Base-by-base conservation (phyloP, 2,888 invertebrate species). In the Dioctria linearis region DNA sequence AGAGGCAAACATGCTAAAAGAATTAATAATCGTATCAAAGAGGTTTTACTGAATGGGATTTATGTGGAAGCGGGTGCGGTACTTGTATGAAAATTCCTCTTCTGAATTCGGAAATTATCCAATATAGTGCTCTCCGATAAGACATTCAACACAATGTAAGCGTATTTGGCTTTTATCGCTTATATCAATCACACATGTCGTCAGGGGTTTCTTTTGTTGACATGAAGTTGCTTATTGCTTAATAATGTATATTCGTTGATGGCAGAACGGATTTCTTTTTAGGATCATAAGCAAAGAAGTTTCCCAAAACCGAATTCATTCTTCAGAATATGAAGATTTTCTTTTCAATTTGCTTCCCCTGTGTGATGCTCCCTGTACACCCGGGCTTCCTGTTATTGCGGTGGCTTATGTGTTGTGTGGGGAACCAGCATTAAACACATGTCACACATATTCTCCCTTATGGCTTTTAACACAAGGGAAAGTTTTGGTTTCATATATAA, bases 71-170 rank as follows among this genome's bases (percentile, higher is more conserved):
- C 42, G 65, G 42, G 5, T 65, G 25, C 25, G 25, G 25, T 25
- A 25, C 25, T 25, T 25, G 1, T 25, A 25, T 25, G 46, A 46
- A 46, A 8, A 46, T 67, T 42, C 46, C 66, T 25, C 43, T 46
- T 67, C 42, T 67, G 67, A 42, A 67, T 25, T 46, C 67, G 67
- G 67, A 67, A 67, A 67, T 67, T 67, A 67, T 67, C 67, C 67
- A 67, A 67, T 67, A 67, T 67, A 67, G 67, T 46, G 49, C 67
- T 46, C 43, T 42, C 67, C 42, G 67, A 67, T 67, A 67, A 67
- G 46, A 42, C 46, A 46, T 67, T 67, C 67, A 67, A 67, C 46
- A 67, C 46, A 67, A 67, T 67, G 67, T 46, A 67, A 43, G 25
- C 67, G 43, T 67, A 67, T 67, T 42, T 67, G 67, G 43, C 46